Percentiles rank a stretch among this genome's conserved stretches.
Evolutionary conservation across 2,797 vertebrate species (phyloP).

Genomic region (Poecile montanus): DNA sequence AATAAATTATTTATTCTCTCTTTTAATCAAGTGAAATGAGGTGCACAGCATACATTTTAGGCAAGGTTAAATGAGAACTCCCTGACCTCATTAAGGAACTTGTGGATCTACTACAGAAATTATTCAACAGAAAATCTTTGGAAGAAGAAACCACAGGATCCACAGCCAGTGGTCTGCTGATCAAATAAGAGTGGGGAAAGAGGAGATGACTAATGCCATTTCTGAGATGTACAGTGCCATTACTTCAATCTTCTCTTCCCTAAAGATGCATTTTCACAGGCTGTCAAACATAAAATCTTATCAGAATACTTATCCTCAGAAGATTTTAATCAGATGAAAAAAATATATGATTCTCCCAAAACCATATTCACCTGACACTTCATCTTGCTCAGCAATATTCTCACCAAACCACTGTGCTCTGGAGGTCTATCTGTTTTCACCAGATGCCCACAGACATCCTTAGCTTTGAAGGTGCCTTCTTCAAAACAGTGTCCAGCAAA

Average conservation of each 20-base stretch:
- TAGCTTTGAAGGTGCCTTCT: not conserved
- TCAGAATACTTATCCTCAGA: constrained; percentile 10
- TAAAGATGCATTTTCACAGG: constrained; percentile 31
- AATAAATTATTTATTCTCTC: not conserved
- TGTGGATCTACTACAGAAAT: not conserved
- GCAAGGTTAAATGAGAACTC: not conserved
- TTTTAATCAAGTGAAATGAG: constrained; percentile 15
- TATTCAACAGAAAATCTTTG: not conserved
- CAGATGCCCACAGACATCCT: not conserved
- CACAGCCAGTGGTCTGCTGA: not conserved
- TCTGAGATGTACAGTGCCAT: not conserved
- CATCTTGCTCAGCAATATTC: not conserved
- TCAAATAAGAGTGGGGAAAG: not conserved
- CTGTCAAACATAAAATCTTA: constrained; percentile 43
- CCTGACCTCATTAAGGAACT: not conserved
- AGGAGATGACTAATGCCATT: not conserved
- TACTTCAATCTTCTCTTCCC: constrained; percentile 18
- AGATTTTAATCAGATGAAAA: constrained; percentile 37
- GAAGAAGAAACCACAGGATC: not conserved
- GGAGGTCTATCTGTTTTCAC: not conserved
- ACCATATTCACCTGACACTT: not conserved
- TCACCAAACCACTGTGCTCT: not conserved
- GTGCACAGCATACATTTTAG: not conserved
- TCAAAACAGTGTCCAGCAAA: not conserved
- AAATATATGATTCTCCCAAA: constrained; percentile 3